phyloP scores from a whole-genome alignment of 2,113 vertebrate genomes.

The Fregata magnificens region DNA sequence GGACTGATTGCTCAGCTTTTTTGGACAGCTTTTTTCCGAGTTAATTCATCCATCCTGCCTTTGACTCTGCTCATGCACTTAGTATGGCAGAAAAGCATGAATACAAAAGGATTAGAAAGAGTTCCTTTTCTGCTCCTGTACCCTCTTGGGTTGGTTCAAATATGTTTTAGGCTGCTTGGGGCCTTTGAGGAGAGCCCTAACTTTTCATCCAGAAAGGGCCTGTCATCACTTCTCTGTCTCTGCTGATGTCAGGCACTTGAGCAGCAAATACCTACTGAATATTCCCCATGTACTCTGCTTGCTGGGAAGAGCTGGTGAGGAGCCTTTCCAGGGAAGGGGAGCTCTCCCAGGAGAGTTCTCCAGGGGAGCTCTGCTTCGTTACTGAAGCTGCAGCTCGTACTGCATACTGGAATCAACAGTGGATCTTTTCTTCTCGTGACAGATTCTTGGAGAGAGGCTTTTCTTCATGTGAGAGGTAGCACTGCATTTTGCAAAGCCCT shows the following conservation, averaged over 20 bases:
- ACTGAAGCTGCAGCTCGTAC: neutral
- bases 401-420: rapidly evolving
- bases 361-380: neutral
- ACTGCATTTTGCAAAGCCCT: neutral
- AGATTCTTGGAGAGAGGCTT: neutral
- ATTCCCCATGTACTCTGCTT: neutral
- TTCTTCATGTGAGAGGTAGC: neutral
- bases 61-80: neutral
- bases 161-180: neutral
- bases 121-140: neutral
- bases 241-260: neutral
- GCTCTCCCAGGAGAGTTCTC: neutral
- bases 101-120: neutral
- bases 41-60: neutral
- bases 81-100: neutral
- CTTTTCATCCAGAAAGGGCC: neutral
- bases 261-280: neutral
- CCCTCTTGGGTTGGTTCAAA: neutral
- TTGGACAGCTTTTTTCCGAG: constrained; percentile 28
- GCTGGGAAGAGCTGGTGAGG: neutral
- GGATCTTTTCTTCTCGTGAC: neutral
- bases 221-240: neutral
- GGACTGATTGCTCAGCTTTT: constrained; percentile 55
- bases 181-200: neutral
- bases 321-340: neutral